phyloP scores from a whole-genome alignment of 1,140 invertebrate genomes.

The Atta cephalotes region DNA sequence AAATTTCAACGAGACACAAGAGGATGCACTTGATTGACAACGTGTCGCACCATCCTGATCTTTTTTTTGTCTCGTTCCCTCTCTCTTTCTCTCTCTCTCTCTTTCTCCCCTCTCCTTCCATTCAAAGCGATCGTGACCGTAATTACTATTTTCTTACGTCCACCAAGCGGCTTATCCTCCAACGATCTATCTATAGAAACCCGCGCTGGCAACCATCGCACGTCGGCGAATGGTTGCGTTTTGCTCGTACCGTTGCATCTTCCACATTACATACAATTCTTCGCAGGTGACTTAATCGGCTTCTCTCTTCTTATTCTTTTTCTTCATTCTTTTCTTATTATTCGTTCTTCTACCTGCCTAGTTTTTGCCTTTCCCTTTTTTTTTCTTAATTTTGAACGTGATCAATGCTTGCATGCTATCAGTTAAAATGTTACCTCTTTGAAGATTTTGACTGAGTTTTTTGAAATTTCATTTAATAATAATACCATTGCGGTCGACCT shows the following conservation, averaged over 20 bases:
- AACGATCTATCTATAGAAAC: conserved; percentile 74
- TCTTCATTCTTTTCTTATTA: conserved; percentile 19
- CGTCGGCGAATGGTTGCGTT: conserved; percentile 52
- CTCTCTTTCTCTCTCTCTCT: neutral
- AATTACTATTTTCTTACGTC: conserved; percentile 77
- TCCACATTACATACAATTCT: conserved; percentile 63
- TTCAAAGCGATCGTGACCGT: conserved; percentile 66
- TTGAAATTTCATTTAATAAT: neutral
- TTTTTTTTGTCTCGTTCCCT: conserved; percentile 31
- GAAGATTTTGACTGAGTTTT: neutral
- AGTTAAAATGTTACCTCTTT: conserved; percentile 12
- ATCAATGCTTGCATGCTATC: conserved; percentile 27
- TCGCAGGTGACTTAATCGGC: conserved; percentile 66
- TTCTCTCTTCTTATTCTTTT: conserved; percentile 24
- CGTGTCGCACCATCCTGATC: conserved; percentile 32
- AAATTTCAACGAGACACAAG: conserved; percentile 34
- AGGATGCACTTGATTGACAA: conserved; percentile 54
- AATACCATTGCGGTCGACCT: neutral
- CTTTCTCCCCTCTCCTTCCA: conserved; percentile 30
- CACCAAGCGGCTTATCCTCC: conserved; percentile 66
- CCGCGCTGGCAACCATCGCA: conserved; percentile 56
- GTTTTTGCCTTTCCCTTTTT: neutral
- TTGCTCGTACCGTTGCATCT: conserved; percentile 60
- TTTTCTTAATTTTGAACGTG: neutral
- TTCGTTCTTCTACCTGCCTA: neutral